Evolutionary conservation across 2,797 vertebrate species (phyloP).

Genomic region (Tympanoctomys barrerae): DNA sequence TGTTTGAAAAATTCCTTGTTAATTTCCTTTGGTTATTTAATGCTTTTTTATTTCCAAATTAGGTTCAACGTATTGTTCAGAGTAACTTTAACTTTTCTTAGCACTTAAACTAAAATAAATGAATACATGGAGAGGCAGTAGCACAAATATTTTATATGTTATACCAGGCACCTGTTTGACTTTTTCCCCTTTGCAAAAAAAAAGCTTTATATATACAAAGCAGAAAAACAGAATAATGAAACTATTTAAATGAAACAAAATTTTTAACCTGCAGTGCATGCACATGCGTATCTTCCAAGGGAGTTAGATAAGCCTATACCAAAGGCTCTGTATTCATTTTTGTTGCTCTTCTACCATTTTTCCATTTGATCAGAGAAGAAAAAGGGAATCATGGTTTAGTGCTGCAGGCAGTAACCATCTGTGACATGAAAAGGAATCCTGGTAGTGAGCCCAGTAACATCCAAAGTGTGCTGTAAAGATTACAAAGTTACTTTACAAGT

Average conservation of each 20-base stretch:
- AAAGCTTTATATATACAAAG: not conserved
- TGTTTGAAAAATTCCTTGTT: not conserved
- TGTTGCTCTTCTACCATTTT: not conserved
- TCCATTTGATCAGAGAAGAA: not conserved
- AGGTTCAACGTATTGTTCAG: not conserved
- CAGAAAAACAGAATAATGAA: not conserved
- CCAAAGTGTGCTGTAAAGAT: not conserved
- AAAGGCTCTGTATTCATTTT: not conserved
- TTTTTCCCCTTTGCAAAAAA: not conserved
- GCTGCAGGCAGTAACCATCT: not conserved
- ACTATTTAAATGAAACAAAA: constrained; percentile 31
- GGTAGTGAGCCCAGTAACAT: not conserved
- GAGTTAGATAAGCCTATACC: not conserved
- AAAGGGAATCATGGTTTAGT: not conserved
- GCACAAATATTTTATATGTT: not conserved
- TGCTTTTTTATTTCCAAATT: constrained; percentile 45
- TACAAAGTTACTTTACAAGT: constrained; percentile 37
- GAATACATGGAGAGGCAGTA: not conserved
- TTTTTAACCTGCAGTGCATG: not conserved
- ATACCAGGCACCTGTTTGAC: not conserved
- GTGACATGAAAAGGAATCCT: not conserved
- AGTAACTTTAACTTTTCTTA: not conserved
- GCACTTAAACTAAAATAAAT: not conserved
- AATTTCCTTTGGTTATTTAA: not conserved
- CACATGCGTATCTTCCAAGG: not conserved